Base-by-base conservation (phyloP, 2,113 vertebrate species). In the Tyrannus savana region DNA sequence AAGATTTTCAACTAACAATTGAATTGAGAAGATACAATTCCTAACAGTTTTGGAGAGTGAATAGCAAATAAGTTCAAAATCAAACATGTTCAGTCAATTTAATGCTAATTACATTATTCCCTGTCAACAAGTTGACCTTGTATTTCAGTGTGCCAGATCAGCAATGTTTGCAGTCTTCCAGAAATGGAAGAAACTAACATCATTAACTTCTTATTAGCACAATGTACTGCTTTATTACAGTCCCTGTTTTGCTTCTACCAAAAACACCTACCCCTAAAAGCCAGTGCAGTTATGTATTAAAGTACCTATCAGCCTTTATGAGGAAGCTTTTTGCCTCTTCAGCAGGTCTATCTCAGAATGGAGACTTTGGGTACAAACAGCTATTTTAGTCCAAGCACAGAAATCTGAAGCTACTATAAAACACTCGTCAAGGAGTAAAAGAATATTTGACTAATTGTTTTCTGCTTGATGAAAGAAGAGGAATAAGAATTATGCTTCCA, bases 401-500 rank as follows among this genome's bases (percentile, higher is more conserved):
- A 94, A 95, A 79, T 52, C 39, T 31, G 22, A 69, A 14, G 52
- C 72, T 75, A 47, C 39, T 47, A 8, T 53, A 64, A 87, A 76
- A 47, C 50, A 47, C 16, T 84, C 92, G 74, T 60, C 64, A 90
- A 93, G 81, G 46, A 15, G 69, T 92, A 72, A 77, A 93, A 89
- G 37, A 89, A 47, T 68, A 81, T 84, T 78, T 93, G 67, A 91
- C 67, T 84, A 95, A 89, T 71, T 96, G 85, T 75, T 84, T 95
- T 93, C 80, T 90, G n/a, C 62, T 92, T 97, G 77, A 95, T 52
- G n/a, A 87, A 83, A 74, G 28, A 49, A 49, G 25, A 87, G 33
- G 95, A 96, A 72, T 87, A 62, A 81, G 80, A 97, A 71, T 60
- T 62, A 90, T 21, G 30, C 6, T 84, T 83, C 75, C 25, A 21